Base-by-base conservation (phyloP, 2,888 invertebrate genomes). In the Anorthoa munda region DNA sequence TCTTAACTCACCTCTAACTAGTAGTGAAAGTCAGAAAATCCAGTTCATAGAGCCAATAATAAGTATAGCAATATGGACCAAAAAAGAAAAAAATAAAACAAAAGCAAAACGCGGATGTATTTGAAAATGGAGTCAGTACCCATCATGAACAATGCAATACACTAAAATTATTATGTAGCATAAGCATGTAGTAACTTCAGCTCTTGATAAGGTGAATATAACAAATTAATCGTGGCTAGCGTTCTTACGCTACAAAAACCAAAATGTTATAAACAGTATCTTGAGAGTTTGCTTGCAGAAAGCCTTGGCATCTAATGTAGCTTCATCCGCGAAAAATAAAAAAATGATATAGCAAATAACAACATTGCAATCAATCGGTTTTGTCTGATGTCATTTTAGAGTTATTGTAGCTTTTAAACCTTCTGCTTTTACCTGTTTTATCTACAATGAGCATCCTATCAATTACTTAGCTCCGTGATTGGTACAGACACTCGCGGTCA, bases 381-480 rank as follows among this genome's bases (percentile, higher is more conserved):
- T 21, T 7, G 2, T 39, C 17, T 12, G 12, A 51, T 2, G 3
- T 26, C 17, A 18, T 17, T 9, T 13, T 23, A 46, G 2, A 12
- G 15, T 39, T 51, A 1, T 18, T 59, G 3, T 18, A n/a, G 13
- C 13, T 59, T 13, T 11, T 56, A 60, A 15, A 68, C 46, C 67
- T 82, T 83, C 74, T 82, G 70, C 2, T 39, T 15, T 2, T 1
- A 26, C 4, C 53, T 67, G 15, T 60, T 21, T 17, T 4, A 23
- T 61, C 4, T 2, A n/a, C 21, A 53, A 61, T 61, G 39, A 71
- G 53, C 67, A 71, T 83, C 70, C 74, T 79, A 86, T 85, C 87
- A 86, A 89, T 88, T 84, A 87, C 77, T 79, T 83, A 72, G 72
- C 74, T 69, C 63, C 65, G 60, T 74, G 77, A 83, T 85, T 85